These are phyloP conservation scores for Tenthredo notha DNA, from an alignment of 2,888 invertebrate species.

Conservation along the genomic window DNA sequence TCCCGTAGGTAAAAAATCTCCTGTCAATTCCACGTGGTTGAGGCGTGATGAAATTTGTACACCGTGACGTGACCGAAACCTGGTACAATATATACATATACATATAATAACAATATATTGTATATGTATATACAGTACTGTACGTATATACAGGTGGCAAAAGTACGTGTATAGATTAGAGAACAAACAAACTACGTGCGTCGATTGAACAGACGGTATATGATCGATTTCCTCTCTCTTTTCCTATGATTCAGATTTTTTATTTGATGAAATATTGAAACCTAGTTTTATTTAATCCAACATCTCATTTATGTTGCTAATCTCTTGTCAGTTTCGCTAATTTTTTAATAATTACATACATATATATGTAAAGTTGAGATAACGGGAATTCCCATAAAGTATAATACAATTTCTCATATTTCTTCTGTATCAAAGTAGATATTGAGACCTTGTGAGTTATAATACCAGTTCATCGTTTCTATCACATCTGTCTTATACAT, in stretches of 20 bases:
- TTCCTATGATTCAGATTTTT: neutral
- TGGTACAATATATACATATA: neutral
- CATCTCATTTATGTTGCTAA: neutral
- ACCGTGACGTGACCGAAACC: conserved; percentile 19
- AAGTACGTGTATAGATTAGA: neutral
- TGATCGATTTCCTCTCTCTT: neutral
- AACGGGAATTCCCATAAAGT: neutral
- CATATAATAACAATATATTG: neutral
- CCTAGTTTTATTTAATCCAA: neutral
- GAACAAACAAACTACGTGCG: neutral
- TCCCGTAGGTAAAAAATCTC: neutral
- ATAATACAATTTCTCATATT: neutral
- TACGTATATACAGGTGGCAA: neutral
- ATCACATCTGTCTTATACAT: neutral
- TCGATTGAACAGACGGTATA: neutral
- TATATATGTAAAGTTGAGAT: no score
- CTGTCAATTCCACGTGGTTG: conserved; percentile 32
- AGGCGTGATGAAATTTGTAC: neutral
- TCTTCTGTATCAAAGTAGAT: neutral
- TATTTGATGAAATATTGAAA: neutral
- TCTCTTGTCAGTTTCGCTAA: neutral
- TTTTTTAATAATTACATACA: neutral
- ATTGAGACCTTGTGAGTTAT: conserved; percentile 19
- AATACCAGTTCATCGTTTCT: neutral
- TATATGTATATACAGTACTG: neutral